Evolutionary conservation across 2,113 vertebrate genomes (phyloP).

Genomic region (Sapayoa aenigma): DNA sequence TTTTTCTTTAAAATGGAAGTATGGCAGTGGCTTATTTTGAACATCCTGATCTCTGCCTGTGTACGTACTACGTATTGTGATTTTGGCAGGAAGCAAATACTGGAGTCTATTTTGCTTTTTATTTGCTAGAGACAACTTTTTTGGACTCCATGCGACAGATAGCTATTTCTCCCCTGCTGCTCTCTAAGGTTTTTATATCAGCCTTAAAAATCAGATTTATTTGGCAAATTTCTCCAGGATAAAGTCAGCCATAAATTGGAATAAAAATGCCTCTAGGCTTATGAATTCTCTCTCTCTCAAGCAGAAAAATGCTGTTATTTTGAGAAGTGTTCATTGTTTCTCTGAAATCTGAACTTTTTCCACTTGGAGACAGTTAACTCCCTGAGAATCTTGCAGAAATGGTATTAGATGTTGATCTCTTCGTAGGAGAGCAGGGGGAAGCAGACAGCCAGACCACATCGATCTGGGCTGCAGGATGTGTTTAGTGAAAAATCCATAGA

Average conservation of each 20-base stretch:
- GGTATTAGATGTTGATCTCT: constrained; percentile 29
- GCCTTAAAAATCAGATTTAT: constrained; percentile 25
- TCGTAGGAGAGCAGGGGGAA: background rate
- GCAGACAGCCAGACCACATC: background rate
- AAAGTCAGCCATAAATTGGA: constrained; percentile 1
- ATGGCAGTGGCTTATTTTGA: background rate
- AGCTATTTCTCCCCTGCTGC: background rate
- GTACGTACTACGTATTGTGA: background rate
- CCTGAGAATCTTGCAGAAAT: background rate
- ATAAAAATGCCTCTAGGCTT: constrained; percentile 37
- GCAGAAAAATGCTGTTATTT: constrained; percentile 23
- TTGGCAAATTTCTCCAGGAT: constrained; percentile 15
- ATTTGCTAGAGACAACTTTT: background rate
- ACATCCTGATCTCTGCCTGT: background rate
- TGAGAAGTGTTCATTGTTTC: constrained; percentile 33
- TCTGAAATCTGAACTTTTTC: constrained; percentile 65
- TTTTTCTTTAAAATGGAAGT: background rate
- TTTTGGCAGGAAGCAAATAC: background rate
- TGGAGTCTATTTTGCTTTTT: background rate
- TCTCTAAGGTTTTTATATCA: background rate
- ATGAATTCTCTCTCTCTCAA: background rate
- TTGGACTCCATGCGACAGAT: background rate
- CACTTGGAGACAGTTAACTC: constrained; percentile 27
- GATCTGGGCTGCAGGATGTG: background rate
- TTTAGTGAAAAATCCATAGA: constrained; percentile 7